phyloP scores from a whole-genome alignment of 1,140 invertebrate genomes.

The Ectropis grisescens region DNA sequence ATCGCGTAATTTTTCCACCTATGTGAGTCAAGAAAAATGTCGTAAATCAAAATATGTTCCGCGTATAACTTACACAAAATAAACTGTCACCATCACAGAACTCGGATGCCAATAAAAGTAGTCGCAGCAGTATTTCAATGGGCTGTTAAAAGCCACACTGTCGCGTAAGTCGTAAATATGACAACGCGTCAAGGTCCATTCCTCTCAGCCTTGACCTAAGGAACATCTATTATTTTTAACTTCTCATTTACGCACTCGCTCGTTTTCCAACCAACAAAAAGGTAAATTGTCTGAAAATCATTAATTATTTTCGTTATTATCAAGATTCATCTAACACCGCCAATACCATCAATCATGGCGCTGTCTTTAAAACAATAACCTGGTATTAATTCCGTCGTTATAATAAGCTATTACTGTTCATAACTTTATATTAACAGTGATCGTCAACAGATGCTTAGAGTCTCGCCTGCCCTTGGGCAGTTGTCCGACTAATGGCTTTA shows the following conservation, averaged over 20 bases:
- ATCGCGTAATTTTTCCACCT: too few relatives aligned
- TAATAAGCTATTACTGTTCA: constrained; percentile 42
- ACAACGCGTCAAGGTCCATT: constrained; percentile 8
- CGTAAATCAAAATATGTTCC: too few relatives aligned
- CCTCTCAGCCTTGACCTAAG: constrained; percentile 12
- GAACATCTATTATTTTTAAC: background rate
- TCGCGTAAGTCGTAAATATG: constrained; percentile 10
- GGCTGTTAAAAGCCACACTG: constrained; percentile 12
- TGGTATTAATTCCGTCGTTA: constrained; percentile 35
- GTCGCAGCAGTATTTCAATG: constrained; percentile 4
- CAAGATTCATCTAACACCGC: too few relatives aligned
- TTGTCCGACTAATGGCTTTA: constrained; percentile 37
- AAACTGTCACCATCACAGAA: too few relatives aligned
- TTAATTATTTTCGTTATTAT: constrained; percentile 9
- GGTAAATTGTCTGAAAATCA: constrained; percentile 5
- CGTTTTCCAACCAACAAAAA: too few relatives aligned
- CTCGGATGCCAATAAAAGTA: too few relatives aligned
- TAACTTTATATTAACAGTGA: constrained; percentile 36
- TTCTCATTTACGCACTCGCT: too few relatives aligned
- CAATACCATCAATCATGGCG: constrained; percentile 38
- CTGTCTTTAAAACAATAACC: constrained; percentile 61
- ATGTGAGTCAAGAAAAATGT: too few relatives aligned
- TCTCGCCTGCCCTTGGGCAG: constrained; percentile 49
- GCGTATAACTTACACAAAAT: too few relatives aligned
- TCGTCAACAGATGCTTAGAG: constrained; percentile 45